These are phyloP conservation scores for Vireo griseus DNA, from an alignment of 2,797 vertebrate genomes.

Conservation along the genomic window DNA sequence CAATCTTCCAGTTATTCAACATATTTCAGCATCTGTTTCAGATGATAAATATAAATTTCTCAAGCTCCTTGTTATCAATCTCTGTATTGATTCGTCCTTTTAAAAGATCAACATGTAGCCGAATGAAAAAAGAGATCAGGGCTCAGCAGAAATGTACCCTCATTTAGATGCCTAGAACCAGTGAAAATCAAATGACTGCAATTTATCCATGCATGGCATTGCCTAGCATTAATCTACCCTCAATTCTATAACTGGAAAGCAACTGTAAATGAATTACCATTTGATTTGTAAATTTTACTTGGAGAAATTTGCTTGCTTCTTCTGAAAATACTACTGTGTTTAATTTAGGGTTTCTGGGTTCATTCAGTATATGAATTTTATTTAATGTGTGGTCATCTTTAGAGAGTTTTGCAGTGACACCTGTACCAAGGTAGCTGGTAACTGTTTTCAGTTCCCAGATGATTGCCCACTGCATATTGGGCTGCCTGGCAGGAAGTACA, in stretches of 20 bases:
- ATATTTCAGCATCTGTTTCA: background rate
- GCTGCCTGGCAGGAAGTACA: background rate
- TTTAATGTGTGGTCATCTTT: background rate
- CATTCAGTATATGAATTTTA: background rate
- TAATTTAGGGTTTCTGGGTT: background rate
- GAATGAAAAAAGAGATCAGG: background rate
- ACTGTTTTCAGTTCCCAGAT: background rate
- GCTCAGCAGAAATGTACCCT: background rate
- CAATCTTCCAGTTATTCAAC: background rate
- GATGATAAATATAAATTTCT: background rate
- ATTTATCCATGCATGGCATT: background rate
- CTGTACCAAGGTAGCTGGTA: background rate
- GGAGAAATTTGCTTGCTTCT: background rate
- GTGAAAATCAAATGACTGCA: background rate
- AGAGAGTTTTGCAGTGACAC: background rate
- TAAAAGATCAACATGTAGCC: background rate
- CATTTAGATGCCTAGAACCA: background rate
- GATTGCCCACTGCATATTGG: background rate
- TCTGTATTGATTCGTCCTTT: background rate
- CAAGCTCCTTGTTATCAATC: background rate
- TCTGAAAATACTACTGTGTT: background rate
- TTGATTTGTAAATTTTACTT: constrained; percentile 8
- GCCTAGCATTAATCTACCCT: background rate
- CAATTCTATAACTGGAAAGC: background rate
- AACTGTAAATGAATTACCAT: background rate